Percentiles rank a stretch among this genome's conserved stretches.
phyloP scores from a whole-genome alignment of 2,888 invertebrate genomes.

The Sarcophaga caerulescens region DNA sequence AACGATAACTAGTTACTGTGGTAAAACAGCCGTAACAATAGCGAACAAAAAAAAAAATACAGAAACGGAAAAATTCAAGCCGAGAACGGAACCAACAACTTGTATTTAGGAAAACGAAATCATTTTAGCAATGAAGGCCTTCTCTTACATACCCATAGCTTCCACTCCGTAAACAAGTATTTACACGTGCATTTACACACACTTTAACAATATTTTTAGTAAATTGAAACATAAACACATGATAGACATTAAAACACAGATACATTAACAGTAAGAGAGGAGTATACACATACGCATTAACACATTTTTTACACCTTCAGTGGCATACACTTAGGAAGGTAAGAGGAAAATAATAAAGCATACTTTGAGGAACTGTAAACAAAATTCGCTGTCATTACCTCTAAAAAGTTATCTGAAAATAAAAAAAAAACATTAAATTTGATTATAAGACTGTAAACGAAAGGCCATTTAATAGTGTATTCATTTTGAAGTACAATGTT shows the following conservation, averaged over 20 bases:
- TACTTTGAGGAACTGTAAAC: too few species aligned
- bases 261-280: neutral
- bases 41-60: constrained; percentile 3
- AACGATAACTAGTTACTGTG: neutral
- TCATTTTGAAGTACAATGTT: too few species aligned
- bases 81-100: constrained; percentile 45
- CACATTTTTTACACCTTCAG: neutral
- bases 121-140: too few species aligned
- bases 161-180: neutral
- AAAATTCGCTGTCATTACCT: too few species aligned
- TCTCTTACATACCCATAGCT: neutral
- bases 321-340: too few species aligned
- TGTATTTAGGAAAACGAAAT: constrained; percentile 40
- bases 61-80: constrained; percentile 45
- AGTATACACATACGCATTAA: neutral
- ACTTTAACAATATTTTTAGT: neutral
- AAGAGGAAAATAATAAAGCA: too few species aligned
- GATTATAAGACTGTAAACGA: too few species aligned
- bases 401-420: too few species aligned
- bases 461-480: too few species aligned
- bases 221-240: constrained; percentile 15
- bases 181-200: neutral
- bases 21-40: constrained; percentile 14
- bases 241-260: constrained; percentile 4
- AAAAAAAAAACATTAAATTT: too few species aligned